Evolutionary conservation across 2,113 vertebrate genomes (phyloP), one percentile per base, ranked within the genome.

Genomic region (Elaphurus davidianus): DNA sequence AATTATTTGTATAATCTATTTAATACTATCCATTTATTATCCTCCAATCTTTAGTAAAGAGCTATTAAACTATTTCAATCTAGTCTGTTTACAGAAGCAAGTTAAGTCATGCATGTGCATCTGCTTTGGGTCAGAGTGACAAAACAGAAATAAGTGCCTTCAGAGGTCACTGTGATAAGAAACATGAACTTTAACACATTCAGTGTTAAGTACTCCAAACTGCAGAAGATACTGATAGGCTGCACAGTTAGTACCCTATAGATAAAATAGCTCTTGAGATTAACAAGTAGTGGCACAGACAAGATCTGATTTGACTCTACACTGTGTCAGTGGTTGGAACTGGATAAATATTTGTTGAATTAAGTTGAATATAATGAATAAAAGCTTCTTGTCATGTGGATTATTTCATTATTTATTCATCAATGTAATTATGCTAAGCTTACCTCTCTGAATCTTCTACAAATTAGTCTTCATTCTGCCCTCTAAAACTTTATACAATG

Each of bases 1-100:
- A 91, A 52, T 82, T 91, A 94, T 81, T 96, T 87, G 19, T 62
- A 96, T 79, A 90, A 92, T 90, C n/a, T 43, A 64, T 76, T 97
- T 84, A 90, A 79, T 91, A 60, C 23, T 62, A 52, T 40, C 17
- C 30, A 87, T 84, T 94, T 92, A 87, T 81, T 97, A 76, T 90
- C 25, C 16, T 76, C 16, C 2, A 90, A 52, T 27, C 25, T 84
- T 59, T 59, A 74, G 36, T 78, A 93, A 91, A 96, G 83, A 64
- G 11, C 62, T 91, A 9, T 67, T 97, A 87, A 60, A 89, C 91
- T 94, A 82, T 50, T 17, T 17, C 23, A 76, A 43, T 15, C 59
- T 93, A 62, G 33, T 93, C n/a, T 87, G 27, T 25, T 14, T 28
- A 89, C n/a, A 82, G 62, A 84, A 64, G 71, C 59, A 95, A 97